Conservation (phyloP, 2,888 invertebrate species). For the Spicauda simplicius region DNA sequence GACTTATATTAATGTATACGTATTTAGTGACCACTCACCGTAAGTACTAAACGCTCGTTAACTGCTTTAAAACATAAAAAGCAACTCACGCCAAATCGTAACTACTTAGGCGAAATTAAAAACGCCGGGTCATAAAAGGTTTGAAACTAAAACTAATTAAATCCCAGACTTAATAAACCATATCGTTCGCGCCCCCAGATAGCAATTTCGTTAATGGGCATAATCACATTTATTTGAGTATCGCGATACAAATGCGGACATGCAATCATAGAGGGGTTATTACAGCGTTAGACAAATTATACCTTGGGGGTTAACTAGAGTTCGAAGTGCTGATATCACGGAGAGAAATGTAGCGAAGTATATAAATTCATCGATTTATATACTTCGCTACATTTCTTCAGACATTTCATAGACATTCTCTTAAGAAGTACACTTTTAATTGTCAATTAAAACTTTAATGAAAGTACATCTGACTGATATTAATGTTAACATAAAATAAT, state of each 20-base stretch:
- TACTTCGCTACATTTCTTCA: too few relatives aligned
- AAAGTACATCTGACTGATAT: too few relatives aligned
- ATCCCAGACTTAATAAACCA: constrained; percentile 8
- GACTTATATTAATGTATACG: background rate
- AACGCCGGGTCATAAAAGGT: background rate
- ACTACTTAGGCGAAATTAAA: too few relatives aligned
- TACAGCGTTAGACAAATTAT: constrained; percentile 30
- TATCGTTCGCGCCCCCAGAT: constrained; percentile 11
- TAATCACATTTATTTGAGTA: constrained; percentile 35
- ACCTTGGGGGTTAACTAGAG: constrained; percentile 23
- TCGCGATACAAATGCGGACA: constrained; percentile 26
- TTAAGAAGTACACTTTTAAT: too few relatives aligned
- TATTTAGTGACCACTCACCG: too few relatives aligned
- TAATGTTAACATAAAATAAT: too few relatives aligned
- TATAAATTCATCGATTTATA: too few relatives aligned
- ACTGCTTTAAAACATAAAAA: too few relatives aligned
- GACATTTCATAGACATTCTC: too few relatives aligned
- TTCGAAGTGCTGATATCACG: constrained; percentile 8
- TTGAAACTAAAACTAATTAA: constrained; percentile 18
- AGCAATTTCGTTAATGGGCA: constrained; percentile 29
- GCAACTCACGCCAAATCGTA: too few relatives aligned
- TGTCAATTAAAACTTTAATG: too few relatives aligned
- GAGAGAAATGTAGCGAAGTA: background rate
- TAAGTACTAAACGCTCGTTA: too few relatives aligned
- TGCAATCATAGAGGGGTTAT: constrained; percentile 29